phyloP scores from a whole-genome alignment of 2,888 invertebrate species.

The Thumatha senex region DNA sequence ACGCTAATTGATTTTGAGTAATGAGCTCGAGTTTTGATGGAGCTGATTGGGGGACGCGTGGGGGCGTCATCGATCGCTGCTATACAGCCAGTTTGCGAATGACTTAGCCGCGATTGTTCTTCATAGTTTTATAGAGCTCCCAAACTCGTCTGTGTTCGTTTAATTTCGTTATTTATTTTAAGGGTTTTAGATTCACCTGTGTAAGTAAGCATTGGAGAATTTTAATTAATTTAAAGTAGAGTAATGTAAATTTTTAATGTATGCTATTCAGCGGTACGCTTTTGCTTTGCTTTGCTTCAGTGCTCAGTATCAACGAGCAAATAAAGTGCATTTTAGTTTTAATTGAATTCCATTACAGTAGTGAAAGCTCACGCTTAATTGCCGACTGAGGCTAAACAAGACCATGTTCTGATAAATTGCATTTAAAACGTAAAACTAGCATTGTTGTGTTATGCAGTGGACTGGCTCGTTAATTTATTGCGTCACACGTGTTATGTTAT shows the following conservation, averaged over 20 bases:
- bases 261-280: slow-evolving; percentile 51
- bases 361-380: slow-evolving; percentile 71
- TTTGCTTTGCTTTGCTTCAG: slow-evolving; percentile 49
- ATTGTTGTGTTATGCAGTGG: slow-evolving; percentile 11
- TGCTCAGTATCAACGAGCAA: slow-evolving; percentile 56
- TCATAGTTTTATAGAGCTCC: slow-evolving; percentile 29
- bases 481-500: slow-evolving; percentile 8
- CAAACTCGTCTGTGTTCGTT: slow-evolving; percentile 19
- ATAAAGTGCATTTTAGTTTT: slow-evolving; percentile 65
- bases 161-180: slow-evolving; percentile 37
- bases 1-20: slow-evolving; percentile 84
- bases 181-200: slow-evolving; percentile 20
- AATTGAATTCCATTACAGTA: slow-evolving; percentile 75
- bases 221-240: slow-evolving; percentile 28
- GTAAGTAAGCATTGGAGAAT: slow-evolving; percentile 14
- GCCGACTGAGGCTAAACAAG: slow-evolving; percentile 53
- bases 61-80: slow-evolving; percentile 62
- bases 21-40: slow-evolving; percentile 82
- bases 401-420: slow-evolving; percentile 41
- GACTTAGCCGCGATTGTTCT: slow-evolving; percentile 24
- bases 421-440: slow-evolving; percentile 28
- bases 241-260: slow-evolving; percentile 38
- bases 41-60: slow-evolving; percentile 69
- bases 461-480: slow-evolving; percentile 2
- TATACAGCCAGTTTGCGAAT: slow-evolving; percentile 36